Base-by-base conservation (phyloP, 2,113 vertebrate species). In the Phocoena phocoena region DNA sequence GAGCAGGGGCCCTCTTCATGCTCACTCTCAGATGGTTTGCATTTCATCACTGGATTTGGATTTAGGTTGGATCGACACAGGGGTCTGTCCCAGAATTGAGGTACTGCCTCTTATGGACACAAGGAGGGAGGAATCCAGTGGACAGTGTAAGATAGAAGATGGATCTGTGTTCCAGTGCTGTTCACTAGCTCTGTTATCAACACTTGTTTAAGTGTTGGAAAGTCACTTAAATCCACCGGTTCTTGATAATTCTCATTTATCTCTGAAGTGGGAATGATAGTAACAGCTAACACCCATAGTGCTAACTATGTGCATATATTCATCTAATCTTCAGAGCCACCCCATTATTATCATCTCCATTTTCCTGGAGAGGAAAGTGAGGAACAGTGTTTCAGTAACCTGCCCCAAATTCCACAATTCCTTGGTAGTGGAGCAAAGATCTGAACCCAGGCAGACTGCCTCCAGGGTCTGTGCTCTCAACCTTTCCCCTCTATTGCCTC, bases 351-450 rank as follows among this genome's bases (percentile, higher is more conserved):
- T 85, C 28, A 84, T 44, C n/a, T 47, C 36, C 3, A 5, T 67
- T 82, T 96, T 82, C 67, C 15, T 93, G 31, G 25, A 33, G 84
- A 93, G 83, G 82, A 90, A 93, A 87, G 62, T 77, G 60, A 88
- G 23, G 21, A 80, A 28, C 38, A 67, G 8, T 63, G 7, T 31
- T 77, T 58, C 25, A 71, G 36, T 33, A 53, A 83, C 23, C 21
- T 55, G n/a, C 28, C 8, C 21, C 67, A 2, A 6, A 77, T 53
- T 55, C 33, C 38, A 38, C 50, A 50, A 14, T 17, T 90, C 26
- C 20, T 67, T 73, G 31, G 38, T 53, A n/a, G 50, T 53, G n/a
- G 18, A 87, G 20, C 80, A 88, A 60, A 53, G 44, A 8, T 76
- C 36, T 84, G 28, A 44, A 63, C 14, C 33, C 28, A 77, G 81